Evolutionary conservation across 2,113 vertebrate genomes (phyloP).

Genomic region (Daboia siamensis): DNA sequence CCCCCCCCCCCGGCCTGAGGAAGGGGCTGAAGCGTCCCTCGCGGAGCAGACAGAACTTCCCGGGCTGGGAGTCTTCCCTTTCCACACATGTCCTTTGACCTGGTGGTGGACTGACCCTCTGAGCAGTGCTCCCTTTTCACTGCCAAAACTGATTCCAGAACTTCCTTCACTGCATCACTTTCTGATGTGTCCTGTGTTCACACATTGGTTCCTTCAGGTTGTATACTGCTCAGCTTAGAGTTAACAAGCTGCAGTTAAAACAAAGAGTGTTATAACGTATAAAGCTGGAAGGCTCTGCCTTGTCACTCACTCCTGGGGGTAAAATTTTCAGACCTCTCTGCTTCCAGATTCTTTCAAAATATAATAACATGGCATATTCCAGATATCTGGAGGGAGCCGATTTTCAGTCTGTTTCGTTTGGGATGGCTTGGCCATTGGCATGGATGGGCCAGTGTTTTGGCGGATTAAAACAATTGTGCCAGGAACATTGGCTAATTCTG

Average conservation of each 20-base stretch:
- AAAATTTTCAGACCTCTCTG: neutral
- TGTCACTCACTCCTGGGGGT: neutral
- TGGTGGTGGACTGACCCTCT: neutral
- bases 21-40: neutral
- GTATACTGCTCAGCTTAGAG: neutral
- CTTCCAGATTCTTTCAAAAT: neutral
- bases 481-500: neutral
- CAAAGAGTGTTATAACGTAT: neutral
- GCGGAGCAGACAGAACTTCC: neutral
- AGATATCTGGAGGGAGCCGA: neutral
- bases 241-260: neutral
- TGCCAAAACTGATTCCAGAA: neutral
- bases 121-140: neutral
- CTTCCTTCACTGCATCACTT: neutral
- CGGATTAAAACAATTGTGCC: neutral
- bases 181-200: neutral
- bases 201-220: neutral
- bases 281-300: neutral
- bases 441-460: neutral
- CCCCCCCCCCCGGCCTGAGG: neutral
- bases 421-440: neutral
- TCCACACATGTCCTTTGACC: neutral
- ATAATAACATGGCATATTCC: neutral
- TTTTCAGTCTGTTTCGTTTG: neutral
- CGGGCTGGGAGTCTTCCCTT: neutral